These are phyloP conservation scores for Gallinago undulata DNA, from an alignment of 2,113 vertebrate genomes.

Conservation along the genomic window DNA sequence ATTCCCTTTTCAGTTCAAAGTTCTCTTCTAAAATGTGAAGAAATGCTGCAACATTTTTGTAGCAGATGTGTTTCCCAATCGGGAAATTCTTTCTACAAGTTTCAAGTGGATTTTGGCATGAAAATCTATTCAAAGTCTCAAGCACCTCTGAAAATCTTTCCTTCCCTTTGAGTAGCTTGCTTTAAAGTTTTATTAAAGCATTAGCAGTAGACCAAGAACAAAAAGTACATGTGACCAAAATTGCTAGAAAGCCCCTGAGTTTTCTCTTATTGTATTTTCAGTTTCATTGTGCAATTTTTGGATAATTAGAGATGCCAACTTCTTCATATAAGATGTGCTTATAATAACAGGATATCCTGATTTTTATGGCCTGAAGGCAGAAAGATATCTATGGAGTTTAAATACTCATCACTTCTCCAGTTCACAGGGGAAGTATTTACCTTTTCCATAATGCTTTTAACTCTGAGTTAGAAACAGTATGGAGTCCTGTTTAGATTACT, in stretches of 20 bases:
- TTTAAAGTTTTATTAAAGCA: slow-evolving; percentile 23
- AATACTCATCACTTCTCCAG: not conserved
- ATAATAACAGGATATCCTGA: not conserved
- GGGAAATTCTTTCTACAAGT: not conserved
- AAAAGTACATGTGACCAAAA: not conserved
- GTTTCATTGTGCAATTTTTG: not conserved
- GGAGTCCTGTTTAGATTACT: not conserved
- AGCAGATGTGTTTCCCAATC: not conserved
- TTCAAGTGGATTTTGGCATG: not conserved
- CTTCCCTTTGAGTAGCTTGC: not conserved
- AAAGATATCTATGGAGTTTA: not conserved
- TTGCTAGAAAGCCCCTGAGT: not conserved
- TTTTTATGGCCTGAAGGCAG: not conserved
- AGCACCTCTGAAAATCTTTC: not conserved
- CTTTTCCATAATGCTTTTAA: not conserved
- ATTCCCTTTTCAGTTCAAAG: not conserved
- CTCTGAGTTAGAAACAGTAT: not conserved
- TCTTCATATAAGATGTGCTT: not conserved
- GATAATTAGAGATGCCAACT: not conserved
- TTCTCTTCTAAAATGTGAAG: not conserved
- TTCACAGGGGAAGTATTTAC: not conserved
- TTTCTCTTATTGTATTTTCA: not conserved
- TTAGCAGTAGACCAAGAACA: not conserved
- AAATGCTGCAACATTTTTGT: not conserved
- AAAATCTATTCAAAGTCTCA: not conserved